Evolutionary conservation across 2,797 vertebrate genomes (phyloP).

Genomic region (Lagodon rhomboides): DNA sequence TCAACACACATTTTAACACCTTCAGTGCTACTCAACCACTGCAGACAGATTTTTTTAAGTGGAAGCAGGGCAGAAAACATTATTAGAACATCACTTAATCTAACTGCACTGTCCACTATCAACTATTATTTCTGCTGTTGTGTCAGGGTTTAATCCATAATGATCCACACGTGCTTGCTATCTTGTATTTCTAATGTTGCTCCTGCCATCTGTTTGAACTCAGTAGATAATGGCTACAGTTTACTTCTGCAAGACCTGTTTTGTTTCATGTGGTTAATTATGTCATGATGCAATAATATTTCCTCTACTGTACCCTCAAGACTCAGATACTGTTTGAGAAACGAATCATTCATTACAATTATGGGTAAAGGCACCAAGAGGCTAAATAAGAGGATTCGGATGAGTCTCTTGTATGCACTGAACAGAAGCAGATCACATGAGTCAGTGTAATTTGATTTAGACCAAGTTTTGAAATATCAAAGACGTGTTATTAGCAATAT

Average conservation of each 20-base stretch:
- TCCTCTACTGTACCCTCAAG: conserved; percentile 7
- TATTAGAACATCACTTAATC: background rate
- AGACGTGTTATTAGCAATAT: conserved; percentile 2
- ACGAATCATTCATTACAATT: conserved; percentile 4
- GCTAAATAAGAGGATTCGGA: background rate
- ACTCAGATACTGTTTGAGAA: background rate
- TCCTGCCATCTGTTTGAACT: conserved; percentile 34
- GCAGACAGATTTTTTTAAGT: background rate
- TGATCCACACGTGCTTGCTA: conserved; percentile 8
- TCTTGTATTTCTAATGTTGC: conserved; percentile 5
- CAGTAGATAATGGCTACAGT: conserved; percentile 23
- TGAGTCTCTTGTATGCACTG: background rate
- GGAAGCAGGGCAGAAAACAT: background rate
- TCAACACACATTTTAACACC: conserved; percentile 8
- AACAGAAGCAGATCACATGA: background rate
- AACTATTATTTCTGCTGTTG: conserved; percentile 2
- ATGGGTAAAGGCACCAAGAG: conserved; percentile 4
- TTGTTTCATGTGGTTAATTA: conserved; percentile 33
- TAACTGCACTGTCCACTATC: background rate
- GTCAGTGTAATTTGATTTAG: background rate
- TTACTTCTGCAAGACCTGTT: conserved; percentile 40
- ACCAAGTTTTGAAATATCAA: conserved; percentile 26
- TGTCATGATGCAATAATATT: conserved; percentile 32
- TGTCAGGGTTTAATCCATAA: conserved; percentile 7
- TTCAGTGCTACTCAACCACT: background rate